These are phyloP conservation scores for Plutomurus gul DNA, from an alignment of 1,140 invertebrate genomes.

Conservation along the genomic window DNA sequence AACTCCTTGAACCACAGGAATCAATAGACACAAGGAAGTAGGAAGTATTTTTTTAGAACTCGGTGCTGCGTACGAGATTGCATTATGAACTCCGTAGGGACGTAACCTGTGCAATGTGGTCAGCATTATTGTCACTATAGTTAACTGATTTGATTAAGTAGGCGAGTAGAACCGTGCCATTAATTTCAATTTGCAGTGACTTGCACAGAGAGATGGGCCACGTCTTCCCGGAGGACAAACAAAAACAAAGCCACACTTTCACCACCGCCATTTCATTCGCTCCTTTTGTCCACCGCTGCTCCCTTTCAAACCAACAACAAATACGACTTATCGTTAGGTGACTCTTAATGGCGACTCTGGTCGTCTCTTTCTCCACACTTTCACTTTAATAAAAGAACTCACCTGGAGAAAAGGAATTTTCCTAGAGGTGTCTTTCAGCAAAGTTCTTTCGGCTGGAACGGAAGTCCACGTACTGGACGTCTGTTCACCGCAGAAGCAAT, in stretches of 20 bases:
- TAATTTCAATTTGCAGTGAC: constrained; percentile 51
- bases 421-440: too few relatives aligned
- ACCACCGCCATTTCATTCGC: not conserved
- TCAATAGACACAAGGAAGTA: too few relatives aligned
- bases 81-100: constrained; percentile 1
- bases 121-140: constrained; percentile 47
- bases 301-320: not conserved
- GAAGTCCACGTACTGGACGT: too few relatives aligned
- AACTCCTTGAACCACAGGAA: too few relatives aligned
- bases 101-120: constrained; percentile 16
- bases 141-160: constrained; percentile 52
- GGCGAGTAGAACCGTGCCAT: constrained; percentile 41
- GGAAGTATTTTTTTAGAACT: too few relatives aligned
- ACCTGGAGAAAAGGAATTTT: too few relatives aligned
- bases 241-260: not conserved
- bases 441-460: too few relatives aligned
- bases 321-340: not conserved
- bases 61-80: too few relatives aligned
- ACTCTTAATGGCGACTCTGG: too few relatives aligned
- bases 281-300: not conserved
- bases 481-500: too few relatives aligned
- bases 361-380: too few relatives aligned
- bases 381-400: too few relatives aligned
- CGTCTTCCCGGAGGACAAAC: not conserved
- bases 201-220: not conserved